Evolutionary conservation across 2,113 vertebrate species (phyloP), one percentile per base, ranked within the genome.

Genomic region (Quiscalus mexicanus): DNA sequence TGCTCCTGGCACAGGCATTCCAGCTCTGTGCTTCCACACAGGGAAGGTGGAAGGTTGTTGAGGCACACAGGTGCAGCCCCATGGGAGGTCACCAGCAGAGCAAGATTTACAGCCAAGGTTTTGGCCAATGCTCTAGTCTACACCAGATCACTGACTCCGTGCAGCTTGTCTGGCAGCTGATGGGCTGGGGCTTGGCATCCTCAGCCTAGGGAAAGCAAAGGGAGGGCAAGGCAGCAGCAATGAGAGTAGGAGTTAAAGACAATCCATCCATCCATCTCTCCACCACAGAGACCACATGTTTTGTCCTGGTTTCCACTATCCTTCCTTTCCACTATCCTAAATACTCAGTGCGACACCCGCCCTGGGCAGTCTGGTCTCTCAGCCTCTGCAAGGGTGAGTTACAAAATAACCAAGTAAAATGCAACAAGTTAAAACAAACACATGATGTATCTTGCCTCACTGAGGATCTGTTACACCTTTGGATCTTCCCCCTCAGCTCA

Each of bases 41-140:
- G 17, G 25, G 24, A 45, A 35, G 55, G 31, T 56, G 31, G 31
- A 62, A 65, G 42, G 37, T 5, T 2, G 0, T 6, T 55, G 52
- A 75, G 35, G 18, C 20, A 31, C 37, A 53, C 15, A 62, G 21
- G 33, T 60, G 55, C 39, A 77, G 19, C 30, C 53, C 35, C 49
- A 39, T 0, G 0, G 0, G 4, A 11, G 35, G 9, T 47, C 92
- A 84, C 19, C 44, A 65, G 59, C 67, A 76, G 35, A 63, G 20
- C 62, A 70, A 62, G 52, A 65, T 28, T 63, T 70, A 41, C 0
- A 3, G 62, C 7, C 67, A 71, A 69, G 62, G 27, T 47, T 80
- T 63, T 83, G 58, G 56, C 47, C 58, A n/a, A 12, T 27, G 9
- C 11, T 50, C 74, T 17, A 9, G 42, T 56, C 25, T 33, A 45